Evolutionary conservation across 2,113 vertebrate species (phyloP).

Genomic region (Cryptoleucopteryx plumbea): DNA sequence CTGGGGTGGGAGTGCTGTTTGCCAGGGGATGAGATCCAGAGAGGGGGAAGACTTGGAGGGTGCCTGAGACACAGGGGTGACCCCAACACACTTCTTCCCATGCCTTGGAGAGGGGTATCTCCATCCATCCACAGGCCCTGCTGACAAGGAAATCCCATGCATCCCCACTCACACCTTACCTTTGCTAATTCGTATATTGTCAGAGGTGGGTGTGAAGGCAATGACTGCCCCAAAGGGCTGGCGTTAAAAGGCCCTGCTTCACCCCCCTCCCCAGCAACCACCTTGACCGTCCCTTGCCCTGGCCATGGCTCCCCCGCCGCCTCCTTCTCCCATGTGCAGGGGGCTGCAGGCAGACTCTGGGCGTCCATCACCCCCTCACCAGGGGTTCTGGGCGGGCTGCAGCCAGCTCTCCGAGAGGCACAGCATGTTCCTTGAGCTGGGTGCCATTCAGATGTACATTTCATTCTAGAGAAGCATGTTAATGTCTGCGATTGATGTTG

Average conservation of each 20-base stretch:
- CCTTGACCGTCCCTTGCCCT: not conserved
- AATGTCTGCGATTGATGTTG: slow-evolving; percentile 46
- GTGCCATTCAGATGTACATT: slow-evolving; percentile 57
- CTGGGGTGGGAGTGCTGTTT: not conserved
- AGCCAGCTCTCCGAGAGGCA: not conserved
- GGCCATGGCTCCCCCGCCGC: not conserved
- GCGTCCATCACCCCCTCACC: not conserved
- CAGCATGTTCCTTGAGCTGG: slow-evolving; percentile 25
- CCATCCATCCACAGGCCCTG: not conserved
- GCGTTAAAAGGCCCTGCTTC: not conserved
- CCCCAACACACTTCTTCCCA: not conserved
- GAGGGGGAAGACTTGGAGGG: not conserved
- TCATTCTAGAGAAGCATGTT: slow-evolving; percentile 63
- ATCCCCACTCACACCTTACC: not conserved
- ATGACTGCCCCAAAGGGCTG: not conserved
- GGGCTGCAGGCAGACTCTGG: not conserved
- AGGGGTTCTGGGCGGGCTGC: not conserved
- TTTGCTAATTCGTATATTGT: not conserved
- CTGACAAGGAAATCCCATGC: not conserved
- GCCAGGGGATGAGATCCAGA: not conserved
- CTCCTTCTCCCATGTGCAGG: not conserved
- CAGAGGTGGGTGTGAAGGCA: not conserved
- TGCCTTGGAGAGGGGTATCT: not conserved
- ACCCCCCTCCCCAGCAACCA: not conserved
- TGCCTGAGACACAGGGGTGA: not conserved